phyloP scores from a whole-genome alignment of 2,113 vertebrate genomes.

The Coptodon bakossiorum region DNA sequence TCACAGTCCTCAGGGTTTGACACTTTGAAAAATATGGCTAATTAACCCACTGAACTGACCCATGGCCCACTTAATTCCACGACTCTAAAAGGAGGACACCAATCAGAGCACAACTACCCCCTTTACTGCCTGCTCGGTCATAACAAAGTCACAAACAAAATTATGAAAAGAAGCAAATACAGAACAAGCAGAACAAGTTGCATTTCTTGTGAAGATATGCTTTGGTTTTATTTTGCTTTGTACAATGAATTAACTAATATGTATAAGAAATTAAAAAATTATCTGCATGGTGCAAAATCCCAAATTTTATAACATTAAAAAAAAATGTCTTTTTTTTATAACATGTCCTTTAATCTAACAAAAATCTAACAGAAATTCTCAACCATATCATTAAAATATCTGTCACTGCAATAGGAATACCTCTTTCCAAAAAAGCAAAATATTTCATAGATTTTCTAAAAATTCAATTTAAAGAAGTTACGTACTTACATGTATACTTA shows the following conservation, averaged over 20 bases:
- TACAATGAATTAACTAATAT: neutral
- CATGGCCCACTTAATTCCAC: slow-evolving; percentile 8
- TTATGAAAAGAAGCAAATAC: neutral
- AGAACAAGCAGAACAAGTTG: neutral
- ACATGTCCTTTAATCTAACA: neutral
- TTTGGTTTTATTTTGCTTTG: neutral
- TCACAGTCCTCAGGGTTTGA: slow-evolving; percentile 7
- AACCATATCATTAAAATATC: neutral
- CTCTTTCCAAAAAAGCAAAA: rapidly evolving
- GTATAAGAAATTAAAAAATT: neutral
- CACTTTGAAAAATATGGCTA: slow-evolving; percentile 46
- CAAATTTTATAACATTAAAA: neutral
- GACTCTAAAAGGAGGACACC: neutral
- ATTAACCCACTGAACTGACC: slow-evolving; percentile 56
- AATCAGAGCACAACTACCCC: slow-evolving; percentile 5
- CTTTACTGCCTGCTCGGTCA: neutral
- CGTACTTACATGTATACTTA: neutral
- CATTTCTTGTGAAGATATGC: neutral
- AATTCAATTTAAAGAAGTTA: neutral
- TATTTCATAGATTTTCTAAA: neutral
- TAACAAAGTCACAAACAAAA: neutral
- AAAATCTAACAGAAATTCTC: neutral
- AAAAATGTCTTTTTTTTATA: rapidly evolving
- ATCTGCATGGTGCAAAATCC: neutral
- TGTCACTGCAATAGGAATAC: neutral